Conservation (phyloP, 2,113 vertebrate species). For the Hippopotamus amphibius region DNA sequence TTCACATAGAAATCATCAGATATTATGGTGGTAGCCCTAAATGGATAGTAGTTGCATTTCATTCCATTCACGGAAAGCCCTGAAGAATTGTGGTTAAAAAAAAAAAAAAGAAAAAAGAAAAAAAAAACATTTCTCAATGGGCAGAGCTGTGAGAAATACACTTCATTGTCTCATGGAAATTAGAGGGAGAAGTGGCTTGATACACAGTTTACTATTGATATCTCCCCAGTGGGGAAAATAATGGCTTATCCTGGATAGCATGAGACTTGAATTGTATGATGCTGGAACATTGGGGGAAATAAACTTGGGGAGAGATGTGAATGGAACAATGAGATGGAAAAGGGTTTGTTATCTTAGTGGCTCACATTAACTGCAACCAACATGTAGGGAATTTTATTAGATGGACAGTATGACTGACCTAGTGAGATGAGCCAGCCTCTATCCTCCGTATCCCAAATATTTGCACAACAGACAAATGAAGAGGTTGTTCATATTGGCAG, state of each 20-base stretch:
- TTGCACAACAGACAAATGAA: neutral
- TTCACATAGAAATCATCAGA: neutral
- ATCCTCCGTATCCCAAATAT: too few species aligned
- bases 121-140: too few species aligned
- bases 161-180: neutral
- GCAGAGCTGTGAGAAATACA: neutral
- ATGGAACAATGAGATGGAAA: neutral
- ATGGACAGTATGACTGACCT: neutral
- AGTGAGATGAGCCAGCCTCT: neutral
- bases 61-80: neutral
- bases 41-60: neutral
- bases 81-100: neutral
- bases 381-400: neutral
- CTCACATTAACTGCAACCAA: neutral
- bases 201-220: neutral
- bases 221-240: neutral
- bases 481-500: neutral
- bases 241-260: rapidly evolving
- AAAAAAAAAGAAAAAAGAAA: neutral
- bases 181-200: neutral
- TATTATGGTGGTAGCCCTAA: neutral
- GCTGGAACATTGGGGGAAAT: neutral
- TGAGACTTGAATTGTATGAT: neutral
- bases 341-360: neutral
- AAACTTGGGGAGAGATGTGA: neutral